Evolutionary conservation across 37 sponge, comb jelly and placozoan genomes (phyloP).

Genomic region (Ephydatia muelleri): DNA sequence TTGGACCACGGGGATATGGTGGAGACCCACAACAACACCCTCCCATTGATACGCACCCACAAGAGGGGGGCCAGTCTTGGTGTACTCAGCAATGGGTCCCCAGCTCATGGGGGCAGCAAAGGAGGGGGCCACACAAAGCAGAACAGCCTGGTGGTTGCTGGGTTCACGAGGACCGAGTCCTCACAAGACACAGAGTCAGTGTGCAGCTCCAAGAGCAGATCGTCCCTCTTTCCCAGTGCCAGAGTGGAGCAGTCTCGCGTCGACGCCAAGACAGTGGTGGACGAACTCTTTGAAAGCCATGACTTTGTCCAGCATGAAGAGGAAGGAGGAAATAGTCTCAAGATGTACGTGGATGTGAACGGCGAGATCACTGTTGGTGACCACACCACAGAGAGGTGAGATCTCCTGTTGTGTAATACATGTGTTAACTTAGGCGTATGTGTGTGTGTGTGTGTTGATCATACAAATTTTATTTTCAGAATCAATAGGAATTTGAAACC

Average conservation of each 20-base stretch:
- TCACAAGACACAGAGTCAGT: slow-evolving; percentile 24
- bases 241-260: slow-evolving; percentile 55
- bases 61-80: neutral
- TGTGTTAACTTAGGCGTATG: neutral
- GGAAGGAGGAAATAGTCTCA: neutral
- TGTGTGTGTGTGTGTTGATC: neutral
- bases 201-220: slow-evolving; percentile 9
- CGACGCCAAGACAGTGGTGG: slow-evolving; percentile 41
- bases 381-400: neutral
- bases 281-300: slow-evolving; percentile 30
- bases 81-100: neutral
- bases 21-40: neutral
- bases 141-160: slow-evolving; percentile 10
- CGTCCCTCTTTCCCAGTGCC: slow-evolving; percentile 11
- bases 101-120: slow-evolving; percentile 37
- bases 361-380: slow-evolving; percentile 15
- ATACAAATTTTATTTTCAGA: slow-evolving; percentile 2
- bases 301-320: slow-evolving; percentile 1
- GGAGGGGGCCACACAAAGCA: slow-evolving; percentile 27
- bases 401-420: neutral
- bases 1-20: neutral
- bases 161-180: neutral
- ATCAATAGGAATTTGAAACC: slow-evolving; percentile 31
- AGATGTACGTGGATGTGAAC: slow-evolving; percentile 40
- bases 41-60: neutral